Conservation (phyloP, 2,888 invertebrate species). For the Blera fallax region DNA sequence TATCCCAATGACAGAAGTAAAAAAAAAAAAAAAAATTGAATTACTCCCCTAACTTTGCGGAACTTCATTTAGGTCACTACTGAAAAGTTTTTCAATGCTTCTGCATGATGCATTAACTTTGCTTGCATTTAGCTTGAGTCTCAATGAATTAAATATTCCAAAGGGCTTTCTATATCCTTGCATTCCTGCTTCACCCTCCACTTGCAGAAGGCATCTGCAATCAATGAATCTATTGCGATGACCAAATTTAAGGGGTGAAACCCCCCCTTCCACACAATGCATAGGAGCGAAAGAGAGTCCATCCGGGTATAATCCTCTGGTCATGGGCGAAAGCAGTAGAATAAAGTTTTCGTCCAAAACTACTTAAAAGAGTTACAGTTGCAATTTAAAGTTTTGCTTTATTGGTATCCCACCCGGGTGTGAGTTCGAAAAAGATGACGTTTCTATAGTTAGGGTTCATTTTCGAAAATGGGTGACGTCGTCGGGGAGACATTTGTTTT, state of each 20-base stretch:
- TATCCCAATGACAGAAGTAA: not conserved
- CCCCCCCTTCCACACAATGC: not conserved
- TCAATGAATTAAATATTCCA: constrained; percentile 31
- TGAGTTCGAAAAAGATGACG: constrained; percentile 5
- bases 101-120: constrained; percentile 26
- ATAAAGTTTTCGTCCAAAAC: constrained; percentile 45
- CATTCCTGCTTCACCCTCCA: too few species aligned
- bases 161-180: not conserved
- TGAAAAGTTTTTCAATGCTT: constrained; percentile 7
- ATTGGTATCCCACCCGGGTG: not conserved
- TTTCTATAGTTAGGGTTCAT: constrained; percentile 18
- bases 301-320: not conserved
- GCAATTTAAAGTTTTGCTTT: constrained; percentile 64
- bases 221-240: constrained; percentile 51
- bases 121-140: constrained; percentile 24
- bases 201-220: constrained; percentile 7
- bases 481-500: not conserved
- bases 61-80: constrained; percentile 30
- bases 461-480: constrained; percentile 25
- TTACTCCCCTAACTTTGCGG: constrained; percentile 15
- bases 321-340: not conserved
- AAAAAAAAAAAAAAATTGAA: not conserved
- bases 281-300: not conserved
- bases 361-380: constrained; percentile 59
- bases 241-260: constrained; percentile 12